Conservation (phyloP, 2,888 invertebrate genomes). For the Pachydiplax longipennis region DNA sequence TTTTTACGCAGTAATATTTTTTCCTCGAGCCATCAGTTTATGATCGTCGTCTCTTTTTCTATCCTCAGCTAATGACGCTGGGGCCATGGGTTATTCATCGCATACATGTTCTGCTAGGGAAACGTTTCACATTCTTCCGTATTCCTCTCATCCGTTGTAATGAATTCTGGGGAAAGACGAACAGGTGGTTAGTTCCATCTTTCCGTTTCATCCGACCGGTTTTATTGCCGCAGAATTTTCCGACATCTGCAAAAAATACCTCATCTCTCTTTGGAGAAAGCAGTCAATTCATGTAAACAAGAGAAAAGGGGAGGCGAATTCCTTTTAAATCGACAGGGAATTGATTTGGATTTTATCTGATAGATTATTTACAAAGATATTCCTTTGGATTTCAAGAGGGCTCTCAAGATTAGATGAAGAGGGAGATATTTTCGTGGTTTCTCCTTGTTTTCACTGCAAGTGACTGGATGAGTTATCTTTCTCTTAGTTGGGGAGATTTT, state of each 20-base stretch:
- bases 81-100: conserved; percentile 22
- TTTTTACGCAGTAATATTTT: background rate
- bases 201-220: conserved; percentile 12
- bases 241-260: background rate
- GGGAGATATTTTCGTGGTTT: too few species aligned
- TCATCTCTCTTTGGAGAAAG: background rate
- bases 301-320: background rate
- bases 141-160: conserved; percentile 32
- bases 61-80: background rate
- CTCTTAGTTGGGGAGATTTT: too few species aligned
- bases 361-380: too few species aligned
- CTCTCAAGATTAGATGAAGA: too few species aligned
- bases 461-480: too few species aligned
- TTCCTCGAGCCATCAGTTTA: background rate
- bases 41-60: background rate
- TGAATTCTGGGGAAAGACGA: background rate
- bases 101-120: background rate
- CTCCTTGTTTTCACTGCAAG: too few species aligned
- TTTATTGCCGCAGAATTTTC: background rate
- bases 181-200: conserved; percentile 13
- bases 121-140: background rate
- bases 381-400: too few species aligned
- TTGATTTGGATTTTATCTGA: too few species aligned
- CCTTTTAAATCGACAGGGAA: too few species aligned
- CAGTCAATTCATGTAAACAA: background rate